Conservation (phyloP, 1,140 invertebrate species). For the Lepidotrigona ventralis region DNA sequence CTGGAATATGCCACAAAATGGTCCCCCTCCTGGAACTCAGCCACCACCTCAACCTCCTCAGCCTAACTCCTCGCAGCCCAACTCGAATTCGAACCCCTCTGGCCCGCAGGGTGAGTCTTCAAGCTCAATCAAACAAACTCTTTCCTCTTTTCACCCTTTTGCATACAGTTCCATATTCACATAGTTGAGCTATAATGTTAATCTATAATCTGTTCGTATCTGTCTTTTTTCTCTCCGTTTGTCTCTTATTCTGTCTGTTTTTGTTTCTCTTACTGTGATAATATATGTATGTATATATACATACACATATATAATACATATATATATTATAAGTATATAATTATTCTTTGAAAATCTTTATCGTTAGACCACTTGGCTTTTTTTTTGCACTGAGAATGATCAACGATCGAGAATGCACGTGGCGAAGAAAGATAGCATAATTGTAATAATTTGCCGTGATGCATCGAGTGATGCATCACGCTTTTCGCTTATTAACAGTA, state of each 20-base stretch:
- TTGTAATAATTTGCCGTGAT: background rate
- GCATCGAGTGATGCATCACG: background rate
- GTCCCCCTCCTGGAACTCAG: slow-evolving; percentile 79
- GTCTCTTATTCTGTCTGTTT: background rate
- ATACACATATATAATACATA: no score
- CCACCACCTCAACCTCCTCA: slow-evolving; percentile 80
- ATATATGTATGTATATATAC: no score
- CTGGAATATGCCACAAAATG: slow-evolving; percentile 82
- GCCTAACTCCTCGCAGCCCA: slow-evolving; percentile 80
- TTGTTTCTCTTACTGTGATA: background rate
- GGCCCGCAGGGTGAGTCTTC: slow-evolving; percentile 81
- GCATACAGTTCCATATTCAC: slow-evolving; percentile 57
- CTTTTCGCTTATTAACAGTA: slow-evolving; percentile 25
- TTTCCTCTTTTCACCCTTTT: slow-evolving; percentile 70
- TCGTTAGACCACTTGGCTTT: background rate
- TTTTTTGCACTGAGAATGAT: background rate
- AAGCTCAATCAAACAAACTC: slow-evolving; percentile 71
- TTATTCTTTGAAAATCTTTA: background rate
- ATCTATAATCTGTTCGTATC: background rate
- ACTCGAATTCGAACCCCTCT: slow-evolving; percentile 80
- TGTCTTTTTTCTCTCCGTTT: background rate
- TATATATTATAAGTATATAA: background rate
- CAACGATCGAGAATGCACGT: slow-evolving; percentile 1
- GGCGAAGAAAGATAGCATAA: background rate
- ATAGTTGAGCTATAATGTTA: slow-evolving; percentile 44